phyloP scores from a whole-genome alignment of 2,888 invertebrate species.

The Perizoma flavofasciatum region DNA sequence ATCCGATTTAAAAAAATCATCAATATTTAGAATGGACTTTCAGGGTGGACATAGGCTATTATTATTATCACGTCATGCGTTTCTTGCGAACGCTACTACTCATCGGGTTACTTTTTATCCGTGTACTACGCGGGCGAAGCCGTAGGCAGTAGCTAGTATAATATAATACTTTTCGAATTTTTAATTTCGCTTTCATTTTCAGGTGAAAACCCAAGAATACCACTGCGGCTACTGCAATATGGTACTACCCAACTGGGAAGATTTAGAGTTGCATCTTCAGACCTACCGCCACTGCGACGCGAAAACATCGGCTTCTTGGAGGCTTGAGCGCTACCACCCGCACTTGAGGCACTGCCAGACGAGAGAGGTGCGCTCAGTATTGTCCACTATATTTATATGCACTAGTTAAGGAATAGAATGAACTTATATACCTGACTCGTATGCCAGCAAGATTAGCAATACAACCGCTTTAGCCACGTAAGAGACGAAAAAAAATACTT shows the following conservation, averaged over 20 bases:
- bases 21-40: no score
- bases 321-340: slow-evolving; percentile 13
- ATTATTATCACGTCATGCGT: no score
- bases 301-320: slow-evolving; percentile 22
- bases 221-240: slow-evolving; percentile 36
- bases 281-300: slow-evolving; percentile 11
- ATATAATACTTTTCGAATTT: neutral
- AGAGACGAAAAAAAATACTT: no score
- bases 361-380: slow-evolving; percentile 21
- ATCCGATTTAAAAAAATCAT: no score
- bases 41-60: no score
- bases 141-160: no score
- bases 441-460: no score
- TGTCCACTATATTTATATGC: slow-evolving; percentile 14
- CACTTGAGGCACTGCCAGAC: slow-evolving; percentile 5
- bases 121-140: no score
- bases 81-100: no score
- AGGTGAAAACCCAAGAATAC: slow-evolving; percentile 22
- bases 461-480: no score
- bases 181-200: neutral
- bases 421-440: neutral
- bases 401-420: slow-evolving; percentile 3
- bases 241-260: neutral
- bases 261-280: slow-evolving; percentile 8
- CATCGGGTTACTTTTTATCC: no score